Base-by-base conservation (phyloP, 2,888 invertebrate species). In the Ormyrus nitidulus region DNA sequence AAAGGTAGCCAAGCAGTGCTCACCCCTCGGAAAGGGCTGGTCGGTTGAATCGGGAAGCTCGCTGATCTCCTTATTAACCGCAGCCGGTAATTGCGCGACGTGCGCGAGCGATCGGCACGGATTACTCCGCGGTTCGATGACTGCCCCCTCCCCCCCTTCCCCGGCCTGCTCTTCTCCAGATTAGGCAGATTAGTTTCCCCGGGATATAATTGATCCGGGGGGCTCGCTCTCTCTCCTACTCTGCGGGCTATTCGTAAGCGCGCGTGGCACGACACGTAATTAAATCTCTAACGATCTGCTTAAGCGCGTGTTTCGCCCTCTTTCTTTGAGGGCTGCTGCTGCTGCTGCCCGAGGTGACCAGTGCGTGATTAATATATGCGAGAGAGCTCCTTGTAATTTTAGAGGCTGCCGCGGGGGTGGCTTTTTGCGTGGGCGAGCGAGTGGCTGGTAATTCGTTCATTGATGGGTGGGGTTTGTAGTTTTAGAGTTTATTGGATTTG, bases 61-160 rank as follows among this genome's bases (percentile, higher is more conserved):
- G 85, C 85, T 88, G 88, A 90, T 90, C 89, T 90, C 88, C 90
- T 90, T 90, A 90, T 90, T 90, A 90, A 90, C 90, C 90, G 86
- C 90, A 89, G 86, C 86, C 89, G 89, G 86, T 90, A 90, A 89
- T 90, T 89, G 89, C 88, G 83, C 85, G 85, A 84, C 83, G 87
- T 84, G 80, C 82, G 83, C 85, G 85, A 84, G 86, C 87, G 88
- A 83, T 87, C 87, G 86, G 85, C 85, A 86, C 86, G 88, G 88
- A 89, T 89, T 89, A 90, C 86, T 85, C 85, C 83, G 87, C 88
- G 88, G 88, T 85, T 88, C 89, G 86, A 84, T 89, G 79, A 56
- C 74, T 71, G 56, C 72, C 69, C 56, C 48, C 66, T 82, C 79
- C 80, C 2, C 2, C 75, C 49, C 62, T 19, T 64, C 65, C 61